Evolutionary conservation across 2,888 invertebrate species (phyloP).

Genomic region (Leptinotarsa haldemani): DNA sequence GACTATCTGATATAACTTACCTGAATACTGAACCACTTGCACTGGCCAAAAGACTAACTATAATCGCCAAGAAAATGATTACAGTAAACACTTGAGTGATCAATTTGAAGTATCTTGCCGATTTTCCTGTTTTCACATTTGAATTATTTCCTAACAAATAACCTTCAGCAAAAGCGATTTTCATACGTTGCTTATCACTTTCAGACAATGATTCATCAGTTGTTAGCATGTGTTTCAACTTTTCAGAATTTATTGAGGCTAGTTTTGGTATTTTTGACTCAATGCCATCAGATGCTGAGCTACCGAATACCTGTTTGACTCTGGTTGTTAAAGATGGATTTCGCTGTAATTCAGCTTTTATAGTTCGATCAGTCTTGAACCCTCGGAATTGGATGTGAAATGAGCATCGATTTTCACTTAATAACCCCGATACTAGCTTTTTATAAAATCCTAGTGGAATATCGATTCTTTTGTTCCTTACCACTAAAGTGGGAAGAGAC

Average conservation of each 20-base stretch:
- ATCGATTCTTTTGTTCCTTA: conserved; percentile 54
- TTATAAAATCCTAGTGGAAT: conserved; percentile 57
- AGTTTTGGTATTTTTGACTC: conserved; percentile 50
- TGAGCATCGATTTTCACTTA: conserved; percentile 56
- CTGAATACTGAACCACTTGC: conserved; percentile 80
- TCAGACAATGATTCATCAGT: conserved; percentile 66
- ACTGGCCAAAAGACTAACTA: conserved; percentile 79
- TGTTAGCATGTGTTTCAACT: conserved; percentile 68
- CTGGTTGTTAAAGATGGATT: conserved; percentile 79
- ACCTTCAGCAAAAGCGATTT: conserved; percentile 92
- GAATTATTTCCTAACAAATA: conserved; percentile 78
- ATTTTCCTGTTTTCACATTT: conserved; percentile 66
- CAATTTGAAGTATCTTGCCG: conserved; percentile 75
- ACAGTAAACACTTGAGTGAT: conserved; percentile 80
- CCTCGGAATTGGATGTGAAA: conserved; percentile 73
- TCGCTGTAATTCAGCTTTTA: conserved; percentile 76
- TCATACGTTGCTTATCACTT: conserved; percentile 79
- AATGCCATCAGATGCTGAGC: conserved; percentile 46
- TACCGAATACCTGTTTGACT: conserved; percentile 70
- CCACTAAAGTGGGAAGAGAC: conserved; percentile 55
- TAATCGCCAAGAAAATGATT: conserved; percentile 80
- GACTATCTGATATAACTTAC: conserved; percentile 56
- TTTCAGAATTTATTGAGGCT: conserved; percentile 62
- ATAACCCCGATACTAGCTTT: conserved; percentile 55
- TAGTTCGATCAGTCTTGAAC: conserved; percentile 83